Base-by-base conservation (phyloP, 2,888 invertebrate species). In the Muscina levida region DNA sequence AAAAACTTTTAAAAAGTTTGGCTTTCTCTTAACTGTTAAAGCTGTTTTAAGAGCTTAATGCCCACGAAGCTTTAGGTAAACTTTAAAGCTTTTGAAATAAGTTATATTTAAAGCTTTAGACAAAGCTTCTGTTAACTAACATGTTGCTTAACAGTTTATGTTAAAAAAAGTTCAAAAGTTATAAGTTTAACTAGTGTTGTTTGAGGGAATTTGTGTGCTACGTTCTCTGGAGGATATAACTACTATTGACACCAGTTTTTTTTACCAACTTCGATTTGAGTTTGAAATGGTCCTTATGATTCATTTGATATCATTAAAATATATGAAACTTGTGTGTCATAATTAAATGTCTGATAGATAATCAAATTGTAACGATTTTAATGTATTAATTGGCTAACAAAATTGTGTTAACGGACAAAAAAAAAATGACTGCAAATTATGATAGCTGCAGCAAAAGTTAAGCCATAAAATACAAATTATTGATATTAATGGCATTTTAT, bases 321-420 rank as follows among this genome's bases (percentile, higher is more conserved):
- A 22, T 22, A 53, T 48, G 19, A 3, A 13, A 22, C 53, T 22
- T 62, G 62, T 42, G 11, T 22, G 8, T 42, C 39, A 62, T 37
- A 62, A 62, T 22, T 39, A 62, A 53, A 62, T 42, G 39, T 39
- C 37, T 62, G 39, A 11, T 19, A 42, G 42, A 42, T 22, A 62
- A 62, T 62, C 42, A 62, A 62, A 62, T 42, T 62, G 62, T 42
- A 11, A 42, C 39, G 22, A 42, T 62, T 62, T 15, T 22, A 42
- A 22, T 5, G 3, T 31, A 31, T 62, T 62, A 62, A 62, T 62
- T 42, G 62, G 13, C 42, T 62, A 62, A 62, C 42, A 62, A 62
- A 62, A 62, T 62, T 5, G 19, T 2, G 42, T 62, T 62, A 62
- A 42, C 62, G 11, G 22, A 4, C n/a, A n/a, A n/a, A n/a, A 17